Percentiles rank a stretch among this genome's conserved stretches.
phyloP scores from a whole-genome alignment of 2,797 vertebrate genomes.

The Zonotrichia albicollis region DNA sequence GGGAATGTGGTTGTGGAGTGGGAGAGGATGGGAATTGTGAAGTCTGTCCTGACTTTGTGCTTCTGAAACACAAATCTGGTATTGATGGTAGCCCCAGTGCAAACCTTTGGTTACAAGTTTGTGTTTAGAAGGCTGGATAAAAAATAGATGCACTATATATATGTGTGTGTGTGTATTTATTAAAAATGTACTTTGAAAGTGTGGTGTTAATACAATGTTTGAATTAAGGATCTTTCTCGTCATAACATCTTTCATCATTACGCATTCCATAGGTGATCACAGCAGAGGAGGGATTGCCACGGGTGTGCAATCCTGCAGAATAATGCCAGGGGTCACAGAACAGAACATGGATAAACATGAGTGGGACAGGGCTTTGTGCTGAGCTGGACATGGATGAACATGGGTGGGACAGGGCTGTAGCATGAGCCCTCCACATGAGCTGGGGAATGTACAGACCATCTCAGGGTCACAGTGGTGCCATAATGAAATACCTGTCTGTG shows the following conservation, averaged over 20 bases:
- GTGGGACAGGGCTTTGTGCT: neutral
- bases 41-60: neutral
- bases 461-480: neutral
- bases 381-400: neutral
- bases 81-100: neutral
- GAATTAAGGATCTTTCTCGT: neutral
- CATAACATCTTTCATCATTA: neutral
- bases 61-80: neutral
- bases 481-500: neutral
- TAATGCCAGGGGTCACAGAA: neutral
- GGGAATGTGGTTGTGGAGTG: neutral
- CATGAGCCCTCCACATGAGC: neutral
- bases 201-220: neutral
- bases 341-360: neutral
- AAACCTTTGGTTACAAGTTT: neutral
- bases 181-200: neutral
- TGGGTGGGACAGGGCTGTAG: neutral
- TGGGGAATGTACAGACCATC: neutral
- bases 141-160: neutral
- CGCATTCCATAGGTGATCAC: neutral
- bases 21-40: neutral
- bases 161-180: neutral
- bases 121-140: neutral
- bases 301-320: neutral
- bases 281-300: constrained; percentile 24